Percentiles rank a stretch among this genome's conserved stretches.
These are phyloP conservation scores for Drosophila melanosoma DNA, from an alignment of 2,888 invertebrate species.

Conservation along the genomic window DNA sequence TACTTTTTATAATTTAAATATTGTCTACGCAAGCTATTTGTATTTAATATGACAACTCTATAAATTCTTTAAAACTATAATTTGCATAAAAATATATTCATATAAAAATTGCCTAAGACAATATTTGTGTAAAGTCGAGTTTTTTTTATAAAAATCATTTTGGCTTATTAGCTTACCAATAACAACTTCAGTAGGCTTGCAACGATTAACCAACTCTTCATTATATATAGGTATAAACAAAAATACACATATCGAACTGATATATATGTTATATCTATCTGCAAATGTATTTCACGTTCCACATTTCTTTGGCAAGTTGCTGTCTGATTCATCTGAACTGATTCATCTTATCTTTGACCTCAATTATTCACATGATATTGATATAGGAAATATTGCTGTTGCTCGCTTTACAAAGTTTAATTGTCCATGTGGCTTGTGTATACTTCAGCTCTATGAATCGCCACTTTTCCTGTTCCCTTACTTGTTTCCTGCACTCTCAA, in stretches of 20 bases:
- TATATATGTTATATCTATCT: not conserved
- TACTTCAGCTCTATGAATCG: constrained; percentile 27
- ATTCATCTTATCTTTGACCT: not conserved
- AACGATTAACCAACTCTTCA: not conserved
- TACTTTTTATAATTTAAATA: not conserved
- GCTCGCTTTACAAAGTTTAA: constrained; percentile 38
- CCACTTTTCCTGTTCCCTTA: not conserved
- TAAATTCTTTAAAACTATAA: not conserved
- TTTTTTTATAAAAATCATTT: not conserved
- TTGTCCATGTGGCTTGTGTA: constrained; percentile 60
- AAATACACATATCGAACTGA: not conserved
- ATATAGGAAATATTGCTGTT: constrained; percentile 6
- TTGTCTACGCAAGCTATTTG: not conserved
- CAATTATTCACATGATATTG: constrained; percentile 22
- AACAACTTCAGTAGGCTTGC: not conserved
- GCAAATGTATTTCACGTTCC: not conserved
- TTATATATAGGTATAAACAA: not conserved
- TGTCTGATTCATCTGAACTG: not conserved
- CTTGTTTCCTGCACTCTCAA: not conserved
- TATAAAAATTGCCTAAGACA: not conserved
- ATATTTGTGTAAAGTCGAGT: not conserved
- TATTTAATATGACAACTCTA: not conserved
- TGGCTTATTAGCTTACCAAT: not conserved
- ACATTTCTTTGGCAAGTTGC: not conserved
- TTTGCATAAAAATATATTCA: not conserved